A percentile compares a stretch with the other conserved stretches of the same genome.
phyloP scores from a whole-genome alignment of 1,140 invertebrate species.

The Drosophila ficusphila region DNA sequence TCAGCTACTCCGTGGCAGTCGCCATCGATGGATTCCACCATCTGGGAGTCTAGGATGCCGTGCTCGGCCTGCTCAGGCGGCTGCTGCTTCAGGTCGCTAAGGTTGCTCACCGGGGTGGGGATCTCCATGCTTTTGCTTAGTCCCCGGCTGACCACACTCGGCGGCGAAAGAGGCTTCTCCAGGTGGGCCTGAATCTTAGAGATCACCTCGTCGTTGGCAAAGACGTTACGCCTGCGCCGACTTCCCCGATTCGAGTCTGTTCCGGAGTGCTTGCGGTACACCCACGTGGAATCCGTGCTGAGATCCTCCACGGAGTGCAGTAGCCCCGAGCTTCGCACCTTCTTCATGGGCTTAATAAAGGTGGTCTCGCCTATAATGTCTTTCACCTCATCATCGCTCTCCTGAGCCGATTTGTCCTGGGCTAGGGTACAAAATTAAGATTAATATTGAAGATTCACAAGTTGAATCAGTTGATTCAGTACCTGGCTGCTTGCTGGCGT shows the following conservation, averaged over 20 bases:
- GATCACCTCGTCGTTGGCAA: constrained; percentile 81
- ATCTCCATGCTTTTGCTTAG: constrained; percentile 84
- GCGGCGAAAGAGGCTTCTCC: constrained; percentile 72
- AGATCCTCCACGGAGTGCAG: constrained; percentile 90
- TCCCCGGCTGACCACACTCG: constrained; percentile 73
- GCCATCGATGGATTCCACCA: constrained; percentile 47
- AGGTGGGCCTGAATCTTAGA: constrained; percentile 78
- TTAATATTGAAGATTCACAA: background rate
- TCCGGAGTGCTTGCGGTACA: constrained; percentile 87
- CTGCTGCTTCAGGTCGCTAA: constrained; percentile 65
- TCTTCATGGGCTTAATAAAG: constrained; percentile 86
- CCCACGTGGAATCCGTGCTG: constrained; percentile 90
- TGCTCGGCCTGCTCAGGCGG: constrained; percentile 84
- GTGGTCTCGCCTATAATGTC: constrained; percentile 86
- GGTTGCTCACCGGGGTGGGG: constrained; percentile 82
- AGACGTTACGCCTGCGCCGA: constrained; percentile 75
- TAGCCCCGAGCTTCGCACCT: constrained; percentile 88
- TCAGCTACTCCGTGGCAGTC: constrained; percentile 32
- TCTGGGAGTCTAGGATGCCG: constrained; percentile 61
- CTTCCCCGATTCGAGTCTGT: constrained; percentile 81
- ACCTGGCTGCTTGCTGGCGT: constrained; percentile 69
- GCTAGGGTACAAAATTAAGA: constrained; percentile 8
- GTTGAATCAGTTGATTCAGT: background rate
- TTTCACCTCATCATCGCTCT: constrained; percentile 86
- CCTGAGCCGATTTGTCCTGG: constrained; percentile 76